Conservation (phyloP, 2,113 vertebrate genomes). For the Mohoua ochrocephala region DNA sequence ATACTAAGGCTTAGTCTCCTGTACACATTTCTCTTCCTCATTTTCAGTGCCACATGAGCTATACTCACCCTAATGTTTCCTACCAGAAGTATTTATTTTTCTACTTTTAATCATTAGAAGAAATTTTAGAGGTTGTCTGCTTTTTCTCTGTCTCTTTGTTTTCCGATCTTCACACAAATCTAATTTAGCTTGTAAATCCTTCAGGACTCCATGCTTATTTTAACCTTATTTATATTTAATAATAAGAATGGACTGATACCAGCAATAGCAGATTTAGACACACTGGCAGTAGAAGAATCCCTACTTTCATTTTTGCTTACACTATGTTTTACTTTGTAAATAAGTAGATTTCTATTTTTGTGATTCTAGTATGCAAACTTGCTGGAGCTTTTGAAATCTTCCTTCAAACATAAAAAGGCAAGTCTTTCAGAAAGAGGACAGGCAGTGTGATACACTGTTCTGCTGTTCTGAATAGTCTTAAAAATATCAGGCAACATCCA, state of each 20-base stretch:
- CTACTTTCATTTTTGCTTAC: background rate
- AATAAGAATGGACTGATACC: background rate
- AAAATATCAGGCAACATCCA: background rate
- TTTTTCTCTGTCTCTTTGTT: background rate
- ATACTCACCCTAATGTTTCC: background rate
- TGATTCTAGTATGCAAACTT: background rate
- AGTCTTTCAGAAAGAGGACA: background rate
- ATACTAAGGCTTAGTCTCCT: background rate
- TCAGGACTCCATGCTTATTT: background rate
- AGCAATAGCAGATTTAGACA: background rate
- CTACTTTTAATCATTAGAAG: background rate
- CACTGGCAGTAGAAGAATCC: background rate
- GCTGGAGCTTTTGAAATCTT: background rate
- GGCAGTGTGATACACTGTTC: background rate
- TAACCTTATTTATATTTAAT: constrained; percentile 13
- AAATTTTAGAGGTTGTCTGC: background rate
- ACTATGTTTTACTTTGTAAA: background rate
- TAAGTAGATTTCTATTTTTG: background rate
- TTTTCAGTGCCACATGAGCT: background rate
- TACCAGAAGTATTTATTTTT: background rate
- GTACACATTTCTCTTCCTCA: background rate
- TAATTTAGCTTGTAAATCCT: background rate
- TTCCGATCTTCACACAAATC: background rate
- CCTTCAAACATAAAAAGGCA: background rate
- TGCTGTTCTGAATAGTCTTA: background rate